A percentile compares a stretch with the other conserved stretches of the same genome.
phyloP scores from a whole-genome alignment of 2,113 vertebrate species.

The Junco hyemalis region DNA sequence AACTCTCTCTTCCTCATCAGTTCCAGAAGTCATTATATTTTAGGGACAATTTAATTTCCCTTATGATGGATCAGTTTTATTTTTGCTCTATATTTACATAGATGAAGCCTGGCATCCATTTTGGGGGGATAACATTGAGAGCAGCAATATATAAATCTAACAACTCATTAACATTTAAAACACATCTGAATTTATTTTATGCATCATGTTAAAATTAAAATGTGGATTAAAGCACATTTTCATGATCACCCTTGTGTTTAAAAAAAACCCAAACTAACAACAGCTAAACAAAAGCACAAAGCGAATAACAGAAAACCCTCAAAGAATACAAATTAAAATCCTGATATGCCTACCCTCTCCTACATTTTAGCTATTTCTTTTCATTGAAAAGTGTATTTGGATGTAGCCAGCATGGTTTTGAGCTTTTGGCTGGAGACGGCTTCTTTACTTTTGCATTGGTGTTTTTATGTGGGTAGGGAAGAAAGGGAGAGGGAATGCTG shows the following conservation, averaged over 20 bases:
- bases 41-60: background rate
- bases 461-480: background rate
- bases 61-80: background rate
- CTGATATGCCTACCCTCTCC: accelerated
- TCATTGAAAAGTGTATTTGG: background rate
- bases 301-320: background rate
- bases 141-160: background rate
- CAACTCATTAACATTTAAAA: background rate
- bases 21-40: constrained; percentile 18
- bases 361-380: background rate
- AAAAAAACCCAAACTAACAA: background rate
- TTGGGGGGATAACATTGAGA: background rate
- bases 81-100: background rate
- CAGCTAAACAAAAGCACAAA: background rate
- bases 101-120: background rate
- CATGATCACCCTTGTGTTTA: background rate
- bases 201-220: background rate
- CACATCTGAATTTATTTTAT: background rate
- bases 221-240: background rate
- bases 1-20: constrained; percentile 13
- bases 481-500: background rate
- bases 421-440: background rate
- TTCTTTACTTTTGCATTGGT: background rate
- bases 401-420: background rate
- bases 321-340: background rate